phyloP scores from a whole-genome alignment of 2,797 vertebrate genomes.

The Tolypeutes matacus region DNA sequence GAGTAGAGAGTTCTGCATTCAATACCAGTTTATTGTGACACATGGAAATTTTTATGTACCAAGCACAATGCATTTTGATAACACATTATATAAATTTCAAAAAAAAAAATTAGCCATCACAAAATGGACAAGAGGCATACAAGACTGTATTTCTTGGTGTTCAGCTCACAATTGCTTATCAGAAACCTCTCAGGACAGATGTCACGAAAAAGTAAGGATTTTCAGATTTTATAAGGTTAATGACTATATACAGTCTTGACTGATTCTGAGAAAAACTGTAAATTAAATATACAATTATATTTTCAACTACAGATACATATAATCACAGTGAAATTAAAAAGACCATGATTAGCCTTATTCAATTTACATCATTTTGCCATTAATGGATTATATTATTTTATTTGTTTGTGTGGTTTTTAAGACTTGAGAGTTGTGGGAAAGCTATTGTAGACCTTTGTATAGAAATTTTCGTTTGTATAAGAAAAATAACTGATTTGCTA shows the following conservation, averaged over 20 bases:
- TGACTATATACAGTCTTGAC: background rate
- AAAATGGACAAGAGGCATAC: background rate
- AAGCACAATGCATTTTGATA: background rate
- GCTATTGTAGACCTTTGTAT: background rate
- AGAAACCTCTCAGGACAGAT: background rate
- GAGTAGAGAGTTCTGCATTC: background rate
- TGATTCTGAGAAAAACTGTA: background rate
- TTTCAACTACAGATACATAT: background rate
- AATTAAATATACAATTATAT: background rate
- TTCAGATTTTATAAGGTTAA: background rate
- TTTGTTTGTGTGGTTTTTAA: background rate
- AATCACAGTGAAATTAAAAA: background rate
- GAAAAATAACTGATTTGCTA: background rate
- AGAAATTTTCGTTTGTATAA: background rate
- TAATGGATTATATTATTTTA: background rate
- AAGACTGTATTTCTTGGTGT: background rate
- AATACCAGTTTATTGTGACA: background rate
- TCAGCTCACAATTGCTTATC: background rate
- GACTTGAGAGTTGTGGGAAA: background rate
- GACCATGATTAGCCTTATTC: background rate
- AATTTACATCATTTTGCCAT: background rate
- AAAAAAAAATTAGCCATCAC: background rate
- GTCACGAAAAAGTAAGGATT: background rate
- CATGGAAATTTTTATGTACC: background rate
- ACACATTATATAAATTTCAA: background rate